phyloP scores from a whole-genome alignment of 2,888 invertebrate species.

The Chironomus riparius region DNA sequence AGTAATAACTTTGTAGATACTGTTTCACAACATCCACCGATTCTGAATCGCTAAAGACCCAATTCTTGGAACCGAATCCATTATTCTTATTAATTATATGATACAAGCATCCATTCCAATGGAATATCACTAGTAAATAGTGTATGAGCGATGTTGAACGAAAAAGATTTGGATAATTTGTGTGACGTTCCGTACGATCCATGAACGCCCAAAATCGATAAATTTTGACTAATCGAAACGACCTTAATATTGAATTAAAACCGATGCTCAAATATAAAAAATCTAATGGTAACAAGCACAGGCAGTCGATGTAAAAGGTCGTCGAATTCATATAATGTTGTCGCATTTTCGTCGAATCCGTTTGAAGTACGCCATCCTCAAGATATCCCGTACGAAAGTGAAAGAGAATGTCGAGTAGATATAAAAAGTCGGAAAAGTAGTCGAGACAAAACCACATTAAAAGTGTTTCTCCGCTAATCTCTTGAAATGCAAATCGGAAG shows the following conservation, averaged over 20 bases:
- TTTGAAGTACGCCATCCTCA: slow-evolving; percentile 96
- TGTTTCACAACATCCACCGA: slow-evolving; percentile 84
- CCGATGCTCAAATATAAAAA: slow-evolving; percentile 97
- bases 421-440: slow-evolving; percentile 92
- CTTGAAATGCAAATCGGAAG: slow-evolving; percentile 97
- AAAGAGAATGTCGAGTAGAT: slow-evolving; percentile 91
- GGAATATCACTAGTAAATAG: slow-evolving; percentile 95
- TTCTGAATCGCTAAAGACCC: slow-evolving; percentile 82
- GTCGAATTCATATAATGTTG: slow-evolving; percentile 97
- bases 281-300: slow-evolving; percentile 94
- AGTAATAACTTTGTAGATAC: slow-evolving; percentile 96
- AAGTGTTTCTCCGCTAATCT: slow-evolving; percentile 86
- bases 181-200: slow-evolving; percentile 96
- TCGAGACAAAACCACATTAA: slow-evolving; percentile 95
- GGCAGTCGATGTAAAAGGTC: slow-evolving; percentile 96
- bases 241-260: slow-evolving; percentile 89
- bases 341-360: slow-evolving; percentile 84
- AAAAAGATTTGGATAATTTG: slow-evolving; percentile 97
- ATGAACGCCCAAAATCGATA: slow-evolving; percentile 98
- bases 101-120: slow-evolving; percentile 99
- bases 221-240: slow-evolving; percentile 93
- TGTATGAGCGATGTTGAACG: slow-evolving; percentile 86
- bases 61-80: slow-evolving; percentile 87
- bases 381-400: slow-evolving; percentile 96
- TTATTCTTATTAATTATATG: slow-evolving; percentile 94